Conservation (phyloP, 2,888 invertebrate genomes). For the Lasioglossum morio region DNA sequence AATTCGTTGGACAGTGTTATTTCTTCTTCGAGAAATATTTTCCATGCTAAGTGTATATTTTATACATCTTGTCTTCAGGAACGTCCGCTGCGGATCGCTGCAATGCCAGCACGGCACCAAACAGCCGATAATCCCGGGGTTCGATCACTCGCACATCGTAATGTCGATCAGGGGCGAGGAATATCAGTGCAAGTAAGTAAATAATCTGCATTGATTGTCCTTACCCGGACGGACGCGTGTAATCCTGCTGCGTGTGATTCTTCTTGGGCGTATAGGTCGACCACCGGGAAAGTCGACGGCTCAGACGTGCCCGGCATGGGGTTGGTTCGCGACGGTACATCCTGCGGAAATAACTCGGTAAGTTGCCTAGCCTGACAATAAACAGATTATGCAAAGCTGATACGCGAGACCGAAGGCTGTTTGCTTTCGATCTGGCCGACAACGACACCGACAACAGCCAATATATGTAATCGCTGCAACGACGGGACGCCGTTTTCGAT, state of each 20-base stretch:
- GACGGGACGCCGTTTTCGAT: not conserved
- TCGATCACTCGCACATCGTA: conserved; percentile 94
- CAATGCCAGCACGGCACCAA: conserved; percentile 96
- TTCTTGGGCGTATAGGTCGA: conserved; percentile 86
- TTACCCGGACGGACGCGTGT: not conserved
- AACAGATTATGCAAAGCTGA: not conserved
- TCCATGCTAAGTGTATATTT: not conserved
- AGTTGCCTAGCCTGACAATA: conserved; percentile 56
- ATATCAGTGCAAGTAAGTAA: conserved; percentile 98
- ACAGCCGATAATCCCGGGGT: conserved; percentile 91
- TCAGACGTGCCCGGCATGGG: conserved; percentile 91
- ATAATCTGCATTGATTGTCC: not conserved
- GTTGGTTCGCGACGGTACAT: conserved; percentile 96
- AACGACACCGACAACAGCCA: not conserved
- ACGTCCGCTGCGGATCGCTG: conserved; percentile 96
- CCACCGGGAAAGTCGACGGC: conserved; percentile 89
- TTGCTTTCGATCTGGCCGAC: conserved; percentile 47
- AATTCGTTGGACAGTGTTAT: too few species aligned
- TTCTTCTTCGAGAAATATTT: not conserved
- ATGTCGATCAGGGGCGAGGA: conserved; percentile 95
- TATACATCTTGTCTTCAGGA: conserved; percentile 85
- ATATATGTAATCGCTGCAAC: not conserved
- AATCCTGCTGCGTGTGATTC: not conserved
- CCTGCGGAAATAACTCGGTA: conserved; percentile 95
- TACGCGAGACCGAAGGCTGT: conserved; percentile 19